phyloP scores from a whole-genome alignment of 2,113 vertebrate genomes.

The Pseudopipra pipra region DNA sequence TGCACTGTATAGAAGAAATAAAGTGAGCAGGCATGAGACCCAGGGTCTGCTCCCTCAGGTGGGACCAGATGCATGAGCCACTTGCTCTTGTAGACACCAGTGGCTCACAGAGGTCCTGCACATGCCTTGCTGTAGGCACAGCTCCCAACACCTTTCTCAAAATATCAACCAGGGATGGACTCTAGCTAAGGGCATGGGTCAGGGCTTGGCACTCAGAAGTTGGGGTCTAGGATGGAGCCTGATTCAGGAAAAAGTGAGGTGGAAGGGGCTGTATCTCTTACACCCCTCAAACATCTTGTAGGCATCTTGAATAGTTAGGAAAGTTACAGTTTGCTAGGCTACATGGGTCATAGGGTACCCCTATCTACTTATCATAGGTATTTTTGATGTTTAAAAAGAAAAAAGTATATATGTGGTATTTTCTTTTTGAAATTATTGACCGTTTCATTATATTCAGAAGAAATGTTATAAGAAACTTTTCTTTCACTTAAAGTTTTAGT shows the following conservation, averaged over 20 bases:
- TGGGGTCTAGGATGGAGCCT: background rate
- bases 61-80: background rate
- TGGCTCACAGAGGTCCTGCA: background rate
- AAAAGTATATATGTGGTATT: background rate
- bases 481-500: background rate
- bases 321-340: background rate
- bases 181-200: background rate
- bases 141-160: background rate
- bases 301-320: background rate
- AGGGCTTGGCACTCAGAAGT: background rate
- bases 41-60: background rate
- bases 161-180: no score
- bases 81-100: background rate
- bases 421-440: background rate
- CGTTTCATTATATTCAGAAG: background rate
- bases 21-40: background rate
- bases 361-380: background rate
- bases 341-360: background rate
- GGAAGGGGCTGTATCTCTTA: background rate
- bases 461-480: background rate
- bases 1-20: background rate
- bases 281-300: background rate
- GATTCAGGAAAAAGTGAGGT: background rate
- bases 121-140: fast-evolving
- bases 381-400: background rate